phyloP scores from a whole-genome alignment of 1,140 invertebrate species.

The Leptinotarsa defecta region DNA sequence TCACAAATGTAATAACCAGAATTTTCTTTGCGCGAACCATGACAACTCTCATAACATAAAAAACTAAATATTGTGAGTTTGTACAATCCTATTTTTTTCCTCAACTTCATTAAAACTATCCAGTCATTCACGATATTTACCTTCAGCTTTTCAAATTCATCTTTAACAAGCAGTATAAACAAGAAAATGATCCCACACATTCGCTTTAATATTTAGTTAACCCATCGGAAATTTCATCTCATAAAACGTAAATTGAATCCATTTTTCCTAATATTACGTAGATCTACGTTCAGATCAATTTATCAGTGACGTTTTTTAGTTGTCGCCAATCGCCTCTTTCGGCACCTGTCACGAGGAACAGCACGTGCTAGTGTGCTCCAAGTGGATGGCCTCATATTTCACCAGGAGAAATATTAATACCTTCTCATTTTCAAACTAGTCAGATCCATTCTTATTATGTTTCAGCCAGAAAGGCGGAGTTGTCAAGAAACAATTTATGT shows the following conservation, averaged over 20 bases:
- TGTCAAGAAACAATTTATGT: neutral
- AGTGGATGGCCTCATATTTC: constrained; percentile 36
- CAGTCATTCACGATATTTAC: too few species aligned
- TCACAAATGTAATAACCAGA: too few species aligned
- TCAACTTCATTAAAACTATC: too few species aligned
- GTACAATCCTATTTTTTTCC: too few species aligned
- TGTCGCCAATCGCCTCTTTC: constrained; percentile 45
- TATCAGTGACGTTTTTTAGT: constrained; percentile 38
- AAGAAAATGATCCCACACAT: too few species aligned
- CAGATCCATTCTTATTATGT: constrained; percentile 10
- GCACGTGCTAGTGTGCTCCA: constrained; percentile 35
- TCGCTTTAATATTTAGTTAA: too few species aligned
- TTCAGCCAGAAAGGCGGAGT: neutral
- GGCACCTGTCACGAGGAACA: constrained; percentile 46
- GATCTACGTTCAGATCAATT: constrained; percentile 49
- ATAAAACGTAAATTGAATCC: constrained; percentile 50
- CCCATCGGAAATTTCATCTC: constrained; percentile 37
- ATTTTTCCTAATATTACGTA: constrained; percentile 36
- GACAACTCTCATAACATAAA: too few species aligned
- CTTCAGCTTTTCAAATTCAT: too few species aligned
- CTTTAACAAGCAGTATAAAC: too few species aligned
- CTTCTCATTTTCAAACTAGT: constrained; percentile 15
- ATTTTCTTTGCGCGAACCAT: too few species aligned
- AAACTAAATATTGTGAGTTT: too few species aligned
- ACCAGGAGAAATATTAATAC: constrained; percentile 19